These are phyloP conservation scores for Corythornis vintsioides DNA, from an alignment of 2,113 vertebrate species.

Conservation along the genomic window DNA sequence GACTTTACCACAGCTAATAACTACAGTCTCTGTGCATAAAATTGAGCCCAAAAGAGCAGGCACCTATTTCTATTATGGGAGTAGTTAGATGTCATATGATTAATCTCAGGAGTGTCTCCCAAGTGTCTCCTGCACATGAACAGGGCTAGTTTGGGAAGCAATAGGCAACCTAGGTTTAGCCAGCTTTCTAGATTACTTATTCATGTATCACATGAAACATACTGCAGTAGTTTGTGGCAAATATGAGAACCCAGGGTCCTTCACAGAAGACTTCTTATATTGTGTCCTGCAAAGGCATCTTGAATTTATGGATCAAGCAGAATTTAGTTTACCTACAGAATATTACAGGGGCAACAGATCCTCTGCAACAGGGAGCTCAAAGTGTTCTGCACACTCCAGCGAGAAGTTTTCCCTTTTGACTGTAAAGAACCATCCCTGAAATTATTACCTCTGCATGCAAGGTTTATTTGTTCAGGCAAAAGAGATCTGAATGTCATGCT, in stretches of 20 bases:
- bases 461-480: neutral
- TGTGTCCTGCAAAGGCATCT: neutral
- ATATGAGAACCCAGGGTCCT: neutral
- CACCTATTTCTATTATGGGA: accelerated
- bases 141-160: neutral
- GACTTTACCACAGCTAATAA: neutral
- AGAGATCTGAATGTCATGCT: neutral
- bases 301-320: neutral
- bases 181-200: neutral
- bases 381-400: neutral
- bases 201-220: neutral
- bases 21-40: neutral
- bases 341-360: neutral
- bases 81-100: accelerated
- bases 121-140: neutral
- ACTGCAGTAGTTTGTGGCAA: neutral
- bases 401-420: neutral
- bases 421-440: neutral
- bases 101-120: neutral
- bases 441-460: neutral
- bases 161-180: neutral
- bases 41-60: neutral
- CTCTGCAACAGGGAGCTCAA: neutral
- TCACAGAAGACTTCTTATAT: neutral
- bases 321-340: neutral